Evolutionary conservation across 2,888 invertebrate species (phyloP).

Genomic region (Eupithecia abbreviata): DNA sequence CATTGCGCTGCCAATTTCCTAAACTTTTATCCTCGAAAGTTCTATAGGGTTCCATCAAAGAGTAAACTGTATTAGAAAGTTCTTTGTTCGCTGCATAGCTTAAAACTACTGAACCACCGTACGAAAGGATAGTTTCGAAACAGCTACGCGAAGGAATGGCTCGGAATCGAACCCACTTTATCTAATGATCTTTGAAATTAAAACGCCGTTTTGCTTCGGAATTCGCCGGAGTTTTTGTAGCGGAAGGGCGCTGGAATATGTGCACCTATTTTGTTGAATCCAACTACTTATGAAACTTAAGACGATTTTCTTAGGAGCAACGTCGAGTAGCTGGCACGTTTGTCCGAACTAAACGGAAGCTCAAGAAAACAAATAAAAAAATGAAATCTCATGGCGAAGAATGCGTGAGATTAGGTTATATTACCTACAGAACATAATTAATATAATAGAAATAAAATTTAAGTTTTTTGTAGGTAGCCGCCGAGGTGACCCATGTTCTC

Average conservation of each 20-base stretch:
- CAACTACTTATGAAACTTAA: neutral
- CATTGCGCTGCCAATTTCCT: constrained; percentile 9
- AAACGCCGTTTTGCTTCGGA: constrained; percentile 3
- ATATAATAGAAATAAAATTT: neutral
- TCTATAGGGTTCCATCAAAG: constrained; percentile 26
- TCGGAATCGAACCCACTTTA: constrained; percentile 4
- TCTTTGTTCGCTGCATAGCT: constrained; percentile 32
- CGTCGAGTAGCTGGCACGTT: neutral
- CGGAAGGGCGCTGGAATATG: neutral
- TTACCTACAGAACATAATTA: no score
- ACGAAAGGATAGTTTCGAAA: constrained; percentile 6
- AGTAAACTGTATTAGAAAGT: constrained; percentile 34
- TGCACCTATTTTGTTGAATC: neutral
- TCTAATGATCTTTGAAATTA: constrained; percentile 6
- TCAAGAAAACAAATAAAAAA: neutral
- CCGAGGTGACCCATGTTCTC: neutral
- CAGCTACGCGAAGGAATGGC: neutral
- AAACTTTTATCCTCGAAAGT: constrained; percentile 26
- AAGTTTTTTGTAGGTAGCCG: neutral
- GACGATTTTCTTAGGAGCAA: neutral
- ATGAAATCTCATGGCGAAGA: no score
- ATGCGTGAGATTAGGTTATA: no score
- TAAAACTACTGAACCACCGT: constrained; percentile 15
- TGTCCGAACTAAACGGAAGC: neutral
- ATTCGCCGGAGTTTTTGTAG: neutral